Evolutionary conservation across 2,888 invertebrate genomes (phyloP), one percentile per base, ranked within the genome.

Genomic region (Aradus depressus): DNA sequence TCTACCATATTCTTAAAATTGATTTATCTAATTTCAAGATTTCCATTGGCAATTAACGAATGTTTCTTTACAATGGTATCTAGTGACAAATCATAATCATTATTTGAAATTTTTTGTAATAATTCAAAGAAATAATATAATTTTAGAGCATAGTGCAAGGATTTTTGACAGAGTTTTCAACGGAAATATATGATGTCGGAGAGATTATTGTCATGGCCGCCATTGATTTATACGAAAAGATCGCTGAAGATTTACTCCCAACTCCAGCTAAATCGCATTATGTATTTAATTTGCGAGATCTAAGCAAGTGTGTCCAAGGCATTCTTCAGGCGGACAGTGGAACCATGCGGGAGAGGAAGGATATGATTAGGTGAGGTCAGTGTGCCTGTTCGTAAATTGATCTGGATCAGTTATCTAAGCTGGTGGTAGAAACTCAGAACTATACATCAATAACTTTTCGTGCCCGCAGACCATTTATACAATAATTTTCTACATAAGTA

Each of bases 231-330:
- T 95, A 93, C 64, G 73, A 78, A 57, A 78, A 81, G 61, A 87
- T 91, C 38, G 79, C 83, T 14, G 70, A 75, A 0, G 85, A 86
- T 61, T 75, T 95, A 59, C 68, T 93, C 23, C 93, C 93, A 0
- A 93, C 92, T 0, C 93, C 93, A 0, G 79, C 86, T 22, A 92
- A 91, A 66, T 87, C 87, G 0, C 92, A 93, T 68, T 93, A 95
- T 64, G 80, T 92, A 12, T 95, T 93, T 67, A 95, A 93, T 68
- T 70, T 93, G 60, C 74, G 93, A 39, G 91, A 92, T 70, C 72
- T 92, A 34, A 90, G 91, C 8, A 92, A 91, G 67, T 87, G 87
- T 55, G 75, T 91, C 62, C 91, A 91, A 69, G 91, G 90, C n/a
- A 77, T 90, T 6, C 68, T 90, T 45, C 91, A 91, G 65, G 86